phyloP scores from a whole-genome alignment of 2,113 vertebrate species.

The Paralichthys olivaceus region DNA sequence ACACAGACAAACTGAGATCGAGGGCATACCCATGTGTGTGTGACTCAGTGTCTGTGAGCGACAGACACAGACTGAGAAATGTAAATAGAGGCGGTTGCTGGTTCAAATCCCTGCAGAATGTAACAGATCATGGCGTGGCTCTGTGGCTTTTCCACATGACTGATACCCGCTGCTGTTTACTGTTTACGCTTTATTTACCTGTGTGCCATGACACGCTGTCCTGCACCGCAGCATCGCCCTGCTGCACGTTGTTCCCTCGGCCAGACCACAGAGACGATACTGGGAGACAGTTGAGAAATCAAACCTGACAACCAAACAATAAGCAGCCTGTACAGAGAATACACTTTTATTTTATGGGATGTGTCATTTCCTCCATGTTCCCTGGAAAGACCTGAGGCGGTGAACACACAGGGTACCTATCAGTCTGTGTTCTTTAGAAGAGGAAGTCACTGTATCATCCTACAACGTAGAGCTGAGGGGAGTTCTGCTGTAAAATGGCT shows the following conservation, averaged over 20 bases:
- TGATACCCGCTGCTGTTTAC: constrained; percentile 34
- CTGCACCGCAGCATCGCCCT: constrained; percentile 6
- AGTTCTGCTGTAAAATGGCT: too few relatives aligned
- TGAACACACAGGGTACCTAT: neutral
- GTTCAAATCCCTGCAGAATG: constrained; percentile 57
- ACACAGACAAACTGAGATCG: constrained; percentile 6
- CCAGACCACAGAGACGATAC: neutral
- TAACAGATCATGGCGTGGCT: neutral
- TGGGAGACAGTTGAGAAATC: neutral
- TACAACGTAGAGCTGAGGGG: too few relatives aligned
- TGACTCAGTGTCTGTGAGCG: constrained; percentile 63
- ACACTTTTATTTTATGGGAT: neutral
- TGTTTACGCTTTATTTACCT: constrained; percentile 27
- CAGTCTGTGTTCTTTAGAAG: too few relatives aligned
- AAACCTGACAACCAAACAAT: neutral
- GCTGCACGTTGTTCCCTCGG: neutral
- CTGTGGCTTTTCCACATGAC: constrained; percentile 2
- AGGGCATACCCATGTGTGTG: constrained; percentile 42
- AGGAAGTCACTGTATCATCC: too few relatives aligned
- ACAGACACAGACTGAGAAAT: constrained; percentile 52
- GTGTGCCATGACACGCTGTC: neutral
- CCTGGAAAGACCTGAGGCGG: neutral
- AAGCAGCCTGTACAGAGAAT: neutral
- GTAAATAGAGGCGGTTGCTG: constrained; percentile 65
- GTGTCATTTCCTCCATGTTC: neutral